Evolutionary conservation across 1,140 invertebrate species (phyloP).

Genomic region (Uloborus diversus): DNA sequence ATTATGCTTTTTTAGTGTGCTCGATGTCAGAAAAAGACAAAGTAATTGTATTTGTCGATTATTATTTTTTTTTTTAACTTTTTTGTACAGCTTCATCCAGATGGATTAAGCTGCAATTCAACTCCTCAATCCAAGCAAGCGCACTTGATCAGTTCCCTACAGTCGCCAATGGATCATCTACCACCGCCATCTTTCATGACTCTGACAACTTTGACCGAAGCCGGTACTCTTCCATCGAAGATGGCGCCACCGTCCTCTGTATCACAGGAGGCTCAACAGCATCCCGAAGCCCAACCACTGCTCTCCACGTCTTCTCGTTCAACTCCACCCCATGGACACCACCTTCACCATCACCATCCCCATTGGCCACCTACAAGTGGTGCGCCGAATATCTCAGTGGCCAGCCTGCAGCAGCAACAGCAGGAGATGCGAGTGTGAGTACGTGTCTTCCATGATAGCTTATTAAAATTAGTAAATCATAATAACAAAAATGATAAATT

Average conservation of each 20-base stretch:
- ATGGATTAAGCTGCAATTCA: constrained; percentile 45
- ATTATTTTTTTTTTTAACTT: neutral
- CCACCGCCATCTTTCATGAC: constrained; percentile 49
- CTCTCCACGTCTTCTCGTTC: constrained; percentile 5
- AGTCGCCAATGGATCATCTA: constrained; percentile 30
- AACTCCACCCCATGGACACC: constrained; percentile 1
- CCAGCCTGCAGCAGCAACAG: constrained; percentile 8
- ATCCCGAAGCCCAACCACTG: constrained; percentile 17
- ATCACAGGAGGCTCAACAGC: constrained; percentile 26
- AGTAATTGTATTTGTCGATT: neutral
- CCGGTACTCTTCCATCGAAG: constrained; percentile 33
- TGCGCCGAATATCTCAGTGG: neutral
- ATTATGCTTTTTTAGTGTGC: too few species aligned
- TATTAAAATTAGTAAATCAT: too few species aligned
- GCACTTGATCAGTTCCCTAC: constrained; percentile 32
- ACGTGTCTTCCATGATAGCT: constrained; percentile 34
- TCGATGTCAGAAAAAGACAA: too few species aligned
- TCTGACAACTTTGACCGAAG: constrained; percentile 22
- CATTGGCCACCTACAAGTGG: neutral
- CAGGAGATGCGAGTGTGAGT: constrained; percentile 56
- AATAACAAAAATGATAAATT: too few species aligned
- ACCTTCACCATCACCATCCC: constrained; percentile 28
- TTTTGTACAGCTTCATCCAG: constrained; percentile 20
- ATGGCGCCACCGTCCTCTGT: constrained; percentile 26
- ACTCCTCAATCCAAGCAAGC: constrained; percentile 50